Conservation (phyloP, 2,888 invertebrate species). For the Polyommatus iphigenia region DNA sequence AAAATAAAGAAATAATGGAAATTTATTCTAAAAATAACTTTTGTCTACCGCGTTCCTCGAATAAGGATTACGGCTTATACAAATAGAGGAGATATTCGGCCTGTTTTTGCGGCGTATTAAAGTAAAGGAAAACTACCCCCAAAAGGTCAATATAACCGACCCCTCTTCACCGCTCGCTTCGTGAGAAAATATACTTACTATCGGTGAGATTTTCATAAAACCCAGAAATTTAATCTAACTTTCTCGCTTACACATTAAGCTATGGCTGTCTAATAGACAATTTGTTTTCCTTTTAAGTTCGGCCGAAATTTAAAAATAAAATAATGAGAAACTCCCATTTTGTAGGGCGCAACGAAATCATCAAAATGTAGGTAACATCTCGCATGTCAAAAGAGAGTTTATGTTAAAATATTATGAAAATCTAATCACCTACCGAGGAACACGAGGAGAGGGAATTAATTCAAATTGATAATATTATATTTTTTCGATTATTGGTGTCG, state of each 20-base stretch:
- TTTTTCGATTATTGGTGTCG: background rate
- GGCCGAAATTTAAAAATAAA: background rate
- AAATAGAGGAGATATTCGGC: background rate
- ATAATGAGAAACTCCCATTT: background rate
- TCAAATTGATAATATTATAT: background rate
- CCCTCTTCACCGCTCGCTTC: background rate
- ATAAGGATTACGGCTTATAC: constrained; percentile 14
- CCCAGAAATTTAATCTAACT: constrained; percentile 4
- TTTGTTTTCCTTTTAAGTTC: constrained; percentile 21
- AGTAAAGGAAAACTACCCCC: constrained; percentile 5
- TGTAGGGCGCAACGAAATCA: background rate
- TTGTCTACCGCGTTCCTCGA: background rate
- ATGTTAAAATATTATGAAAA: background rate
- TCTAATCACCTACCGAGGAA: background rate
- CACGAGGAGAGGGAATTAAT: background rate
- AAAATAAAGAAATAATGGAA: background rate
- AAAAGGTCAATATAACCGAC: constrained; percentile 17
- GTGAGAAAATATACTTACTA: background rate
- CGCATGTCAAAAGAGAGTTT: constrained; percentile 1
- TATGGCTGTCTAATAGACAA: constrained; percentile 1
- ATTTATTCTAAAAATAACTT: background rate
- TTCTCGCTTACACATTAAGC: background rate
- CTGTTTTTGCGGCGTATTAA: constrained; percentile 18
- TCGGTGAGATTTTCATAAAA: constrained; percentile 7
- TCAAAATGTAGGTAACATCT: background rate